Evolutionary conservation across 2,113 vertebrate genomes (phyloP).

Genomic region (Polyodon spathula): DNA sequence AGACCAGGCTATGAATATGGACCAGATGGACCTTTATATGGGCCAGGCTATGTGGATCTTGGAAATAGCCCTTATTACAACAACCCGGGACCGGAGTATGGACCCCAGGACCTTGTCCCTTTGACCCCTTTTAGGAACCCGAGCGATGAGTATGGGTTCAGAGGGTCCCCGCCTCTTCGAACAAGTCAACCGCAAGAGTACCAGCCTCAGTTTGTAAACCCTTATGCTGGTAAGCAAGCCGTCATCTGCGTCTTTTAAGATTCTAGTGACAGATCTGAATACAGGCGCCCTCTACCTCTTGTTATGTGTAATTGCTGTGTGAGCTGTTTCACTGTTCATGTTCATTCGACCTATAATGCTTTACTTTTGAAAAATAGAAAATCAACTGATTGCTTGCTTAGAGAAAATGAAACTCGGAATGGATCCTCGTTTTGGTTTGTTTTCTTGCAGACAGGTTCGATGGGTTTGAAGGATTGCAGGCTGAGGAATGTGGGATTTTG

Average conservation of each 20-base stretch:
- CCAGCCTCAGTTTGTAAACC: conserved; percentile 32
- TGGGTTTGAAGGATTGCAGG: conserved; percentile 78
- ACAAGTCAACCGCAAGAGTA: conserved; percentile 43
- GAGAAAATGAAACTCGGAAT: neutral
- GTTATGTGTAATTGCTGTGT: too few species aligned
- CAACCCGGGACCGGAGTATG: conserved; percentile 50
- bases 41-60: conserved; percentile 64
- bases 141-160: conserved; percentile 43
- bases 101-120: conserved; percentile 37
- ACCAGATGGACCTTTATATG: conserved; percentile 41
- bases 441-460: conserved; percentile 47
- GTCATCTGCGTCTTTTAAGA: too few species aligned
- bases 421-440: conserved; percentile 1
- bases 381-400: too few species aligned
- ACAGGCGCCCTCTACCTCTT: too few species aligned
- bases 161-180: conserved; percentile 34
- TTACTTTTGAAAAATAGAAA: too few species aligned
- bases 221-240: conserved; percentile 27
- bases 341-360: too few species aligned
- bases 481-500: conserved; percentile 83
- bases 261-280: too few species aligned
- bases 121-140: conserved; percentile 46
- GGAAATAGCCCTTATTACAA: conserved; percentile 63
- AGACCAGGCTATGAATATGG: conserved; percentile 74
- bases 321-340: too few species aligned